Evolutionary conservation across 2,888 invertebrate genomes (phyloP).

Genomic region (Drosophila phalerata): DNA sequence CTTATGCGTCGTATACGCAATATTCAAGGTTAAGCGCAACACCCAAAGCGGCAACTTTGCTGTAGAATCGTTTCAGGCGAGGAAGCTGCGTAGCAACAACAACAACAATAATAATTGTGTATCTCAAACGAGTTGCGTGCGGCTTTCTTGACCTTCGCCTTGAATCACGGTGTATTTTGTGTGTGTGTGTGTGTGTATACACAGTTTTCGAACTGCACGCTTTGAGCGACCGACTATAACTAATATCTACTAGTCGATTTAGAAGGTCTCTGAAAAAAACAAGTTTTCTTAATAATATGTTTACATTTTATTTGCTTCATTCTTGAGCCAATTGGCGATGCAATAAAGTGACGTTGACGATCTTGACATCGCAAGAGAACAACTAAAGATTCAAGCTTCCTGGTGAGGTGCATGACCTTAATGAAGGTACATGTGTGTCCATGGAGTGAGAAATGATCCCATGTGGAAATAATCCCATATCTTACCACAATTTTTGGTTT

Average conservation of each 20-base stretch:
- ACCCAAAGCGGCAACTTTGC: constrained; percentile 35
- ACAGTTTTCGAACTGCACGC: constrained; percentile 37
- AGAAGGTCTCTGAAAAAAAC: constrained; percentile 23
- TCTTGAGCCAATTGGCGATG: constrained; percentile 27
- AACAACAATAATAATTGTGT: constrained; percentile 11
- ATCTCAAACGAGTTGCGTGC: constrained; percentile 63
- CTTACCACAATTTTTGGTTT: no score
- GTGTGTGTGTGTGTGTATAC: not conserved
- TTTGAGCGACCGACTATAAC: constrained; percentile 19
- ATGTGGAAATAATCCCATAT: no score
- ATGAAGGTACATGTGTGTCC: constrained; percentile 3
- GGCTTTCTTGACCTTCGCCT: constrained; percentile 74
- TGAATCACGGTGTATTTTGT: constrained; percentile 54
- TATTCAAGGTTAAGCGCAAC: constrained; percentile 64
- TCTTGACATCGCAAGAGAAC: constrained; percentile 42
- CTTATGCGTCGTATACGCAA: constrained; percentile 57
- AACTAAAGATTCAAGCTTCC: constrained; percentile 12
- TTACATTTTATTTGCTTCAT: constrained; percentile 3
- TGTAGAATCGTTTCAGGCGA: constrained; percentile 45
- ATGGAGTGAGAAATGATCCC: not conserved
- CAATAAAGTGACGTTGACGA: constrained; percentile 3
- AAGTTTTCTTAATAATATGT: not conserved
- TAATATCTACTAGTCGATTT: constrained; percentile 5
- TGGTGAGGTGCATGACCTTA: constrained; percentile 13
- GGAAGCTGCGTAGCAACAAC: constrained; percentile 60